phyloP scores from a whole-genome alignment of 1,140 invertebrate species.

The Dryas iulia region DNA sequence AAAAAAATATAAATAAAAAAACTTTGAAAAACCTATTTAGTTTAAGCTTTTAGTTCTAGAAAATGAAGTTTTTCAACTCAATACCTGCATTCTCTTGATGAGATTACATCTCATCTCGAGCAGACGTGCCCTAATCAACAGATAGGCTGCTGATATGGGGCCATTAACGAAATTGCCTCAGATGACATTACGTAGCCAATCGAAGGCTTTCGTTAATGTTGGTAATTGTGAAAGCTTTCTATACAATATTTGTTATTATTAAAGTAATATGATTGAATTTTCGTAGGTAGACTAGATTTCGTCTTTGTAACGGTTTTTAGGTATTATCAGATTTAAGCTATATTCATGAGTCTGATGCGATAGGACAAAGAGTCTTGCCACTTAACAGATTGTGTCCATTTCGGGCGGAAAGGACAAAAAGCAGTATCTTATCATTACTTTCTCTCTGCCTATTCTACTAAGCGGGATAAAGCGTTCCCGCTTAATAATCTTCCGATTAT shows the following conservation, averaged over 20 bases:
- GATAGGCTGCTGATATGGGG: slow-evolving; percentile 27
- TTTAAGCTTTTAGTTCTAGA: background rate
- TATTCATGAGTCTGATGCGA: too few species aligned
- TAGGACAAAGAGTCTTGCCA: too few species aligned
- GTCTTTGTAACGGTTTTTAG: too few species aligned
- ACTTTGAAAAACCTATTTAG: background rate
- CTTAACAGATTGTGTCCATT: too few species aligned
- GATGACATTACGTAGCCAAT: slow-evolving; percentile 16
- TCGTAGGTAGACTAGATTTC: too few species aligned
- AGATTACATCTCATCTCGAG: slow-evolving; percentile 5
- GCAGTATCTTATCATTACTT: too few species aligned
- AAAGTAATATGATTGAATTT: background rate
- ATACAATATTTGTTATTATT: background rate
- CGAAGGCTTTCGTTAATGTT: background rate
- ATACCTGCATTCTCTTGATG: background rate
- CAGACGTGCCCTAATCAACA: slow-evolving; percentile 34
- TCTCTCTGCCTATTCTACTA: too few species aligned
- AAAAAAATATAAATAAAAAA: too few species aligned
- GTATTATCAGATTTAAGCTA: background rate
- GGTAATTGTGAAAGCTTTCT: background rate
- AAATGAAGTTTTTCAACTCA: background rate
- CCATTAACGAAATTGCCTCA: slow-evolving; percentile 35
- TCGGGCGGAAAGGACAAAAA: too few species aligned
- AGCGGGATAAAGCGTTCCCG: too few species aligned
- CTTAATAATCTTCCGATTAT: too few species aligned